Conservation (phyloP, 2,113 vertebrate species). For the Symphodus melops region DNA sequence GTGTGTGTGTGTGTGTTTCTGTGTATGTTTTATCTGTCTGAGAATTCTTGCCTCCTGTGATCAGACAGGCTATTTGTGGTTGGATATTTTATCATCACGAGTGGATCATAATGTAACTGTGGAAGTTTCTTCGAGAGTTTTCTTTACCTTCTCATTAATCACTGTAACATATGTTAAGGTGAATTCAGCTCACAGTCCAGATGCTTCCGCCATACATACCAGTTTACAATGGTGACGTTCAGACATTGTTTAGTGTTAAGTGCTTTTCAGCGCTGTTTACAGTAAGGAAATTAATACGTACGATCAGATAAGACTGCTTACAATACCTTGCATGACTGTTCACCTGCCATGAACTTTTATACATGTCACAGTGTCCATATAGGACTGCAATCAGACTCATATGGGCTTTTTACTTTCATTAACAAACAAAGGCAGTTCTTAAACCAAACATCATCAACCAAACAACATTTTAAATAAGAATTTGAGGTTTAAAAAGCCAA, state of each 20-base stretch:
- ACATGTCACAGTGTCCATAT: neutral
- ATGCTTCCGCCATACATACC: neutral
- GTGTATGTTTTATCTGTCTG: conserved; percentile 48
- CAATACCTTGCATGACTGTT: neutral
- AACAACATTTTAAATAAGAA: neutral
- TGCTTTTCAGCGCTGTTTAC: neutral
- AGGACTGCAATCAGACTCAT: no score
- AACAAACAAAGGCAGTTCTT: no score
- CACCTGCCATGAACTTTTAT: neutral
- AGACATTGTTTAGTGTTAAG: neutral
- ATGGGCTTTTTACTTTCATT: no score
- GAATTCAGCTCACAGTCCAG: conserved; percentile 27
- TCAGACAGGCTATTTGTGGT: conserved; percentile 63
- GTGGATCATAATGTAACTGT: neutral
- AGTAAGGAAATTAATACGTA: neutral
- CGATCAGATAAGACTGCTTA: neutral
- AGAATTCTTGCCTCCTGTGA: conserved; percentile 38
- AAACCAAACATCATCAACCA: no score
- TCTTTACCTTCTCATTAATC: neutral
- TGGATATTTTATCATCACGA: conserved; percentile 14
- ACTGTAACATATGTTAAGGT: neutral
- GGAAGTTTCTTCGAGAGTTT: no score
- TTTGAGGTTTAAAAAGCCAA: neutral
- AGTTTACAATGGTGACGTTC: neutral
- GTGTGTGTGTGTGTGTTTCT: neutral